Evolutionary conservation across 1,140 invertebrate species (phyloP), one percentile per base, ranked within the genome.

Genomic region (Drosophila kurseongensis): DNA sequence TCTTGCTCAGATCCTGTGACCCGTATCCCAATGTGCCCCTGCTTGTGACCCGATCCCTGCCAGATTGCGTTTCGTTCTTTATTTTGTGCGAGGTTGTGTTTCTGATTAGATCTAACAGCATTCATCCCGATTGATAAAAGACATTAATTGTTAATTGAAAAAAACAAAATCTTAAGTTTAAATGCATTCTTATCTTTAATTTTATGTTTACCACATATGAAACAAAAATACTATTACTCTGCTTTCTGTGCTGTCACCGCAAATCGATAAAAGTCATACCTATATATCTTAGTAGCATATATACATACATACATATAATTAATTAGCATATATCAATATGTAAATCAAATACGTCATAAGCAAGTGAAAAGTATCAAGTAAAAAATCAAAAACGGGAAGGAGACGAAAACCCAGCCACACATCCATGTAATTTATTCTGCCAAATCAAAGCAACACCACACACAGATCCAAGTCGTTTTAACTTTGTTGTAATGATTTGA

Each of bases 111-210:
- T 67, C 60, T 14, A 62, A 32, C 60, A 62, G 72, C 76, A 73
- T 61, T 77, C 72, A 69, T 66, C 73, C 77, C 73, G 76, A 83
- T 80, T 77, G 58, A 83, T 78, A 89, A 89, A 89, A 89, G 80
- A 89, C 80, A 89, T 67, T 90, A 66, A 85, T 71, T 78, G 79
- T 78, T 65, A 51, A 57, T 40, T 40, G 23, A 35, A 12, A 32
- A 50, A 4, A 56, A 36, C 14, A 59, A 27, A 27, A 27, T 16
- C 52, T 12, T 36, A 55, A 41, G 42, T 18, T 55, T 55, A 55
- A 55, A 36, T 35, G 35, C 36, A 55, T 76, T 65, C 27, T 47
- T 57, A 61, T 54, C 67, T 38, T 38, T 75, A 65, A 52, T 48
- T 48, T 38, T 57, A 65, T 44, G 36, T 60, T 48, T 73, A 59